Conservation (phyloP, 1,140 invertebrate genomes). For the Tribolium madens region DNA sequence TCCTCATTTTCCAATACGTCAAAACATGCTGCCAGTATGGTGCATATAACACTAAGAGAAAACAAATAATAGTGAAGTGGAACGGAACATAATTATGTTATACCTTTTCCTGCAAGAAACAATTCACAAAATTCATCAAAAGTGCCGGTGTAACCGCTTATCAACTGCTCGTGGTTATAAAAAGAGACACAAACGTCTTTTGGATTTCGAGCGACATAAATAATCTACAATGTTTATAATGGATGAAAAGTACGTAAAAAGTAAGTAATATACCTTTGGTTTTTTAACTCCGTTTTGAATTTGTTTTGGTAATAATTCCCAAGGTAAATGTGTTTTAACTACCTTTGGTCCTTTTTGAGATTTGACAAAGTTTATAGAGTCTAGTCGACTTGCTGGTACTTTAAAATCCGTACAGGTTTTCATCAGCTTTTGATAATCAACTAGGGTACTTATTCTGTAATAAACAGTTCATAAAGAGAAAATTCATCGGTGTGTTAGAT, state of each 20-base stretch:
- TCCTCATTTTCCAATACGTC: constrained; percentile 70
- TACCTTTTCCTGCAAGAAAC: constrained; percentile 4
- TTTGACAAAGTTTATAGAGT: constrained; percentile 41
- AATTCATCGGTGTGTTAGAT: too few species aligned
- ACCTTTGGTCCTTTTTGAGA: constrained; percentile 67
- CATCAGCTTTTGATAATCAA: neutral
- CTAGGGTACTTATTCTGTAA: constrained; percentile 53
- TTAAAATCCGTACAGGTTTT: constrained; percentile 33
- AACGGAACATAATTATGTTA: neutral
- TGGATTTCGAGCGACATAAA: constrained; percentile 83
- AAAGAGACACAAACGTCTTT: constrained; percentile 84
- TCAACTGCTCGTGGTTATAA: constrained; percentile 75
- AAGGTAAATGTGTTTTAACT: constrained; percentile 79
- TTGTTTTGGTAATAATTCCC: constrained; percentile 72
- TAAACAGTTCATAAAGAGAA: too few species aligned
- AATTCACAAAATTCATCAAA: constrained; percentile 70
- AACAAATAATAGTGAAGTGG: neutral
- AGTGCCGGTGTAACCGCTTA: constrained; percentile 71
- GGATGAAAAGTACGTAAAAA: neutral
- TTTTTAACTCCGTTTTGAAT: constrained; percentile 66
- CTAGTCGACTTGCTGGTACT: constrained; percentile 53
- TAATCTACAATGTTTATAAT: constrained; percentile 70
- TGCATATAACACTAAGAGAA: constrained; percentile 67
- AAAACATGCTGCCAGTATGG: constrained; percentile 74
- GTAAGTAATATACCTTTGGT: constrained; percentile 61